phyloP scores from a whole-genome alignment of 2,888 invertebrate species.

The Pachycephus smyrnensis region DNA sequence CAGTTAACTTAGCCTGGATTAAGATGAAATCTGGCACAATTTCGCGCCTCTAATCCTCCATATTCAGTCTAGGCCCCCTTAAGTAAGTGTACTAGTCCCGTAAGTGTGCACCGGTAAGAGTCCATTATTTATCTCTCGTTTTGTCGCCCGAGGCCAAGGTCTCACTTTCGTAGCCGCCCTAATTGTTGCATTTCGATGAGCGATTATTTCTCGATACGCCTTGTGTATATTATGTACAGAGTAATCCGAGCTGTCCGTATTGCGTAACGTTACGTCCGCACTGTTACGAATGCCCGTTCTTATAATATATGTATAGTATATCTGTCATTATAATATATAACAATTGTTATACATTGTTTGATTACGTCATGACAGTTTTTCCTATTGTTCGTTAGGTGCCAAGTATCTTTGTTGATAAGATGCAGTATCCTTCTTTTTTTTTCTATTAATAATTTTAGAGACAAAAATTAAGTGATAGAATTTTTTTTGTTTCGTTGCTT shows the following conservation, averaged over 20 bases:
- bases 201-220: background rate
- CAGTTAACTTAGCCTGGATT: background rate
- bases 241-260: background rate
- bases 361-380: background rate
- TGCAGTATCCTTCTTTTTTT: background rate
- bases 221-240: background rate
- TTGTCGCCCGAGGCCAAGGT: conserved; percentile 32
- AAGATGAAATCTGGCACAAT: background rate
- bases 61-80: background rate
- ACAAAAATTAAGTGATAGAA: background rate
- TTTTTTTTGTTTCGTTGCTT: background rate
- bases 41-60: background rate
- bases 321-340: background rate
- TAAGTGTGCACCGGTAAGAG: background rate
- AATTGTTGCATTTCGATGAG: background rate
- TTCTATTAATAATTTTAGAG: background rate
- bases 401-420: background rate
- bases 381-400: background rate
- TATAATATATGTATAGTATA: background rate
- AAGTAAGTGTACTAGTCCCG: background rate
- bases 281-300: background rate
- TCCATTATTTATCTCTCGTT: conserved; percentile 4
- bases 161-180: conserved; percentile 26
- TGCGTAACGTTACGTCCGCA: background rate
- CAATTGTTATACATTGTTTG: background rate